These are phyloP conservation scores for Phalanger gymnotis DNA, from an alignment of 2,797 vertebrate genomes.

Conservation along the genomic window DNA sequence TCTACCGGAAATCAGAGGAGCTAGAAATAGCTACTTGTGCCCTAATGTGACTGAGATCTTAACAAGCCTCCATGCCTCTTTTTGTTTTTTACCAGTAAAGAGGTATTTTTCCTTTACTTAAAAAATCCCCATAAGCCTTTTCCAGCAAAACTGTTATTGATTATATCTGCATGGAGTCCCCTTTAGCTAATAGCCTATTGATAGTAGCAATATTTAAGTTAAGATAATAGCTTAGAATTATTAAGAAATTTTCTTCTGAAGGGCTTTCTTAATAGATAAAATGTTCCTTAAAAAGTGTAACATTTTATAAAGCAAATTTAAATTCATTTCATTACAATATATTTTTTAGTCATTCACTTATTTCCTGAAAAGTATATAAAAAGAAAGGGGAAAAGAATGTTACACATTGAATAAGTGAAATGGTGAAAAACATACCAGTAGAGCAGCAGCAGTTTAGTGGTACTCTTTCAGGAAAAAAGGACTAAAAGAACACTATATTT, in stretches of 20 bases:
- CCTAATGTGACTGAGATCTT: background rate
- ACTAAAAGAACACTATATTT: conserved; percentile 21
- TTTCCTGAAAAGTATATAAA: conserved; percentile 11
- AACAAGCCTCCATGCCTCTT: background rate
- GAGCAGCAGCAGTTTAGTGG: conserved; percentile 8
- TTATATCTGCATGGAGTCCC: background rate
- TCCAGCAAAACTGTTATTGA: background rate
- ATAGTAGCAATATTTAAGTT: background rate
- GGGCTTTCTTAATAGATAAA: background rate
- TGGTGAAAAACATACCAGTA: background rate
- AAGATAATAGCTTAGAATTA: background rate
- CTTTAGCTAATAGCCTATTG: background rate
- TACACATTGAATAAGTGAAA: conserved; percentile 11
- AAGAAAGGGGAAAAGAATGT: conserved; percentile 21
- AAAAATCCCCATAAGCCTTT: background rate
- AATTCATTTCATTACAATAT: background rate
- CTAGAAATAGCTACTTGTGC: conserved; percentile 20
- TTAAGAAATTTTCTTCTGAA: background rate
- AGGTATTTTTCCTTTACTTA: background rate
- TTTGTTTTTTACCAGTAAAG: background rate
- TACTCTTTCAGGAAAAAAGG: background rate
- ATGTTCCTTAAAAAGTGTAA: background rate
- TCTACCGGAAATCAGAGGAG: conserved; percentile 1
- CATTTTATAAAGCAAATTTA: background rate
- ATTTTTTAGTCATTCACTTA: background rate